Base-by-base conservation (phyloP, 2,888 invertebrate genomes). In the Maniola hyperantus region DNA sequence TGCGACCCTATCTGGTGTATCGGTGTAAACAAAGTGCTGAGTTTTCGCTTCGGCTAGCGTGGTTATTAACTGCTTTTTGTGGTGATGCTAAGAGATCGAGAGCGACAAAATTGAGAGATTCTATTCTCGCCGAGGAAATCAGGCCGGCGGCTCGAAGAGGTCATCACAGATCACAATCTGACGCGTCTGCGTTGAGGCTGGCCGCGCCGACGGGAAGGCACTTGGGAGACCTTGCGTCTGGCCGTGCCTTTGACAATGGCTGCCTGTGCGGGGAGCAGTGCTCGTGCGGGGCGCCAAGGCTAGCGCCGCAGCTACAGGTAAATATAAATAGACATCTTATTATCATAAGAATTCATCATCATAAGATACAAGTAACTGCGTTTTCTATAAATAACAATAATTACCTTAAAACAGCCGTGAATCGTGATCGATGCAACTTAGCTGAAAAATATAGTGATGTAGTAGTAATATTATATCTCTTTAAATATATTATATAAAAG, bases 211-310 rank as follows among this genome's bases (percentile, higher is more conserved):
- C 93, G 73, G 96, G 95, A 80, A 91, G 96, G 74, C 95, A 96
- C 79, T 93, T 98, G 63, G 98, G 98, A 65, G 99, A 99, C 91
- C 91, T 99, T 76, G 96, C 97, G 65, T 97, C 99, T 15, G 99
- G 99, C 50, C 95, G 97, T 79, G 99, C 99, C 36, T 99, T 99
- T 87, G 99, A 99, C 91, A 99, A 96, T 86, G 99, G 99, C 71
- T 99, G 99, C 92, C 94, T 95, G 72, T 98, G 98, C 84, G 97
- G 97, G 78, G 91, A 91, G 83, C 97, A 97, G 79, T 97, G 97
- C 82, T 87, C 88, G 18, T 93, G 93, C 73, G 91, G 89, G 62
- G 91, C 91, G 42, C 91, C 91, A n/a, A 81, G 92, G 74, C 78
- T 93, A 64, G 90, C 89, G 65, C 91, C 92, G 8, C 92, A 93